Evolutionary conservation across 1,140 invertebrate species (phyloP), one percentile per base, ranked within the genome.

Genomic region (Calephelis nemesis): DNA sequence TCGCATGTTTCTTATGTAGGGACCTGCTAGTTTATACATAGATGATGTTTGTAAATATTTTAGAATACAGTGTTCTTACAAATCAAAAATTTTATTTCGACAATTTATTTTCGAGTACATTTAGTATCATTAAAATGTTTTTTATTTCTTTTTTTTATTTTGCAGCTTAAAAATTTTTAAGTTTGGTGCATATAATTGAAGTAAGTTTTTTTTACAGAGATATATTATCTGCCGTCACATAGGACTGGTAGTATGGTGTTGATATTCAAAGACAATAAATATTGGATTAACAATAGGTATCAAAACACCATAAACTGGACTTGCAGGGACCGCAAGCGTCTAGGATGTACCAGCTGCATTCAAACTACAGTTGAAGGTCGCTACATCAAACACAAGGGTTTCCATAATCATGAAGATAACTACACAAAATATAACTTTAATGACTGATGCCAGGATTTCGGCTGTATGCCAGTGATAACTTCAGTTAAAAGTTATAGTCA

Each of bases 271-370:
- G 89, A 91, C 66, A 91, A 91, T 74, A 91, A 91, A 66, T 91
- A 88, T 69, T 91, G 89, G 89, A 89, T 91, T 67, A 91, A 91
- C 74, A 91, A 90, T 47, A 74, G 88, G 7, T 90, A 91, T 62
- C 88, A 90, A 72, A 91, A 90, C 65, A 91, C 89, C 0, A 91
- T 91, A n/a, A 91, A 91, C 42, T 91, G 89, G 89, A 90, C 89
- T 0, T 91, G 89, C 73, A 81, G 86, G 50, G 89, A 91, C 48
- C 68, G 88, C 3, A 90, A 91, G 64, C 73, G 87, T 5, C 71
- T 89, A 1, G 88, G 88, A 1, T 91, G 89, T 77, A 86, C 80
- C 70, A 89, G 88, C 72, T 90, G 89, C 39, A 77, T 91, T 3
- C 89, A 91, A 58, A 91, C 89, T 0, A 89, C 87, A 0, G 75